Evolutionary conservation across 1,140 invertebrate species (phyloP).

Genomic region (Anastatus disparis): DNA sequence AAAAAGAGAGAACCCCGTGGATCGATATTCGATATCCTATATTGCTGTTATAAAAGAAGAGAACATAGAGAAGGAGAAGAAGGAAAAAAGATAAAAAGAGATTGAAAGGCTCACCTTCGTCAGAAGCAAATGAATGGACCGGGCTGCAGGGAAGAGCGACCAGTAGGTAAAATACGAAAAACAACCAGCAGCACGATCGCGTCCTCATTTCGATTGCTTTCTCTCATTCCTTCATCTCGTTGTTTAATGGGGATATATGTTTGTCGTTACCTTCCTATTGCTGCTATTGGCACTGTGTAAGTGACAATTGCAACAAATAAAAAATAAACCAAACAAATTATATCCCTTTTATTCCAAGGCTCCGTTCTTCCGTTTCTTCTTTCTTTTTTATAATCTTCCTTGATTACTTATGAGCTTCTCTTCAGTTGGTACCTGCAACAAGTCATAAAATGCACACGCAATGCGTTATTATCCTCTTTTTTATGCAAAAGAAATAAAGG

Average conservation of each 20-base stretch:
- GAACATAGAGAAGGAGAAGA: background rate
- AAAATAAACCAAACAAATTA: no score
- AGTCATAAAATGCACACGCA: slow-evolving; percentile 30
- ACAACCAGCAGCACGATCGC: slow-evolving; percentile 60
- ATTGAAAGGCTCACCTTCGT: slow-evolving; percentile 57
- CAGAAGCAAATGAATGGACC: slow-evolving; percentile 54
- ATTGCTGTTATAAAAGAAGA: slow-evolving; percentile 9
- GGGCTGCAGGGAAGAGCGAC: slow-evolving; percentile 49
- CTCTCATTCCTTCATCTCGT: slow-evolving; percentile 49
- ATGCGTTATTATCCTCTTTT: slow-evolving; percentile 26
- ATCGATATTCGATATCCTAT: slow-evolving; percentile 34
- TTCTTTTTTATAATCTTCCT: slow-evolving; percentile 38
- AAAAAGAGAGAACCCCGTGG: no score
- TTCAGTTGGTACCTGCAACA: slow-evolving; percentile 28
- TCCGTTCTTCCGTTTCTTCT: background rate
- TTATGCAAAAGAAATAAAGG: no score
- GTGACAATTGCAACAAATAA: background rate
- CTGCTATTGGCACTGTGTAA: background rate
- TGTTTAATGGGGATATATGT: background rate
- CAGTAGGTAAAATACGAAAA: slow-evolving; percentile 57
- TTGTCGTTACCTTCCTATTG: background rate
- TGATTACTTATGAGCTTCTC: slow-evolving; percentile 21
- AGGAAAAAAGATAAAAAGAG: background rate
- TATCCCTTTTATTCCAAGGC: background rate
- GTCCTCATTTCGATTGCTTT: slow-evolving; percentile 59